Conservation (phyloP, 1,140 invertebrate species). For the Anoplophora glabripennis region DNA sequence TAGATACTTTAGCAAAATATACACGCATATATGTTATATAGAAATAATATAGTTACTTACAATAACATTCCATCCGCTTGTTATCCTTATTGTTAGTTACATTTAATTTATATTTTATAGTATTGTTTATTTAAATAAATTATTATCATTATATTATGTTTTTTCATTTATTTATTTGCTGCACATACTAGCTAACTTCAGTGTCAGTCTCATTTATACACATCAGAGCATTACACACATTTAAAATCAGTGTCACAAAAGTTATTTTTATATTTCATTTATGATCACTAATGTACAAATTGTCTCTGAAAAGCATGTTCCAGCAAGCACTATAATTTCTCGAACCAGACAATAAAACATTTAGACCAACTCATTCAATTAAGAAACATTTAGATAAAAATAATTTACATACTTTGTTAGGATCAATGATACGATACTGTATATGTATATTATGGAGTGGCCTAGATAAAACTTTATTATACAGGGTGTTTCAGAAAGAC, state of each 20-base stretch:
- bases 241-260: not conserved
- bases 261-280: not conserved
- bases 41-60: not conserved
- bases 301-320: not conserved
- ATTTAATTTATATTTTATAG: slow-evolving; percentile 10
- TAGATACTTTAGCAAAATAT: not conserved
- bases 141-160: slow-evolving; percentile 17
- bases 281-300: not conserved
- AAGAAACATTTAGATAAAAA: no score
- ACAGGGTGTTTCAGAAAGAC: no score
- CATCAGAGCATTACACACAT: not conserved
- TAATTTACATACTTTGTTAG: no score
- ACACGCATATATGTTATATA: not conserved
- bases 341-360: no score
- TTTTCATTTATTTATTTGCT: slow-evolving; percentile 16
- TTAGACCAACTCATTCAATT: no score
- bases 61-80: not conserved
- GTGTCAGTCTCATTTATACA: not conserved
- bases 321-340: no score
- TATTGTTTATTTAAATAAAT: slow-evolving; percentile 28
- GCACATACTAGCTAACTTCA: not conserved
- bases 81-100: not conserved
- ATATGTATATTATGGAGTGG: no score
- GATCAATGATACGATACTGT: no score
- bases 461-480: no score